Conservation (phyloP, 2,797 vertebrate species). For the Scolopax rusticola region DNA sequence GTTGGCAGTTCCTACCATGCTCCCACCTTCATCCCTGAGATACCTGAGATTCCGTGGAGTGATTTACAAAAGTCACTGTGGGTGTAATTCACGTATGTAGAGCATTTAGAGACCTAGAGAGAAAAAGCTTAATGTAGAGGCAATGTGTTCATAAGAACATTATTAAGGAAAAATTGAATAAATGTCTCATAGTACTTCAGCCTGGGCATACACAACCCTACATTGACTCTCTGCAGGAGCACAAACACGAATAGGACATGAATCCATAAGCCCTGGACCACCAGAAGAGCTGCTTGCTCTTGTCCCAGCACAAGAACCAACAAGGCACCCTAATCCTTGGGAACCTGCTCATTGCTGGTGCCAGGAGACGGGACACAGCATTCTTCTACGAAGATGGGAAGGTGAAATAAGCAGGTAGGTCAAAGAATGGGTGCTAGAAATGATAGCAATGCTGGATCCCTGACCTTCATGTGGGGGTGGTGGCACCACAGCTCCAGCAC, state of each 20-base stretch:
- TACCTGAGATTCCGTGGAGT: background rate
- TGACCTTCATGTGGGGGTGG: no score
- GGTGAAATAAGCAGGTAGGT: accelerated
- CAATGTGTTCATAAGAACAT: accelerated
- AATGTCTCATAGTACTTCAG: background rate
- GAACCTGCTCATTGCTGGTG: background rate
- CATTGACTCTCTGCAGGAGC: background rate
- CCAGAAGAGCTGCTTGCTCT: background rate
- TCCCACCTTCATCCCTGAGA: background rate
- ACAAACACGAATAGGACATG: accelerated
- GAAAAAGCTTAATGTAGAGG: background rate
- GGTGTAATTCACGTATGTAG: accelerated
- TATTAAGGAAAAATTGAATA: accelerated
- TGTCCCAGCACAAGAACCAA: background rate
- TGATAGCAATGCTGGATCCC: background rate
- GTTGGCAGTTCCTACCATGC: background rate
- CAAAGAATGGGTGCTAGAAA: background rate
- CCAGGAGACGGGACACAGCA: background rate
- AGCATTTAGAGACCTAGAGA: background rate
- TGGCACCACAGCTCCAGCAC: background rate
- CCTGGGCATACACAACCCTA: background rate
- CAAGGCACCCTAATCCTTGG: no score
- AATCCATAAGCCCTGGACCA: background rate
- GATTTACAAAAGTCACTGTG: background rate
- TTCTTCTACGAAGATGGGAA: accelerated